These are phyloP conservation scores for Sesia apiformis DNA, from an alignment of 2,888 invertebrate species.

Conservation along the genomic window DNA sequence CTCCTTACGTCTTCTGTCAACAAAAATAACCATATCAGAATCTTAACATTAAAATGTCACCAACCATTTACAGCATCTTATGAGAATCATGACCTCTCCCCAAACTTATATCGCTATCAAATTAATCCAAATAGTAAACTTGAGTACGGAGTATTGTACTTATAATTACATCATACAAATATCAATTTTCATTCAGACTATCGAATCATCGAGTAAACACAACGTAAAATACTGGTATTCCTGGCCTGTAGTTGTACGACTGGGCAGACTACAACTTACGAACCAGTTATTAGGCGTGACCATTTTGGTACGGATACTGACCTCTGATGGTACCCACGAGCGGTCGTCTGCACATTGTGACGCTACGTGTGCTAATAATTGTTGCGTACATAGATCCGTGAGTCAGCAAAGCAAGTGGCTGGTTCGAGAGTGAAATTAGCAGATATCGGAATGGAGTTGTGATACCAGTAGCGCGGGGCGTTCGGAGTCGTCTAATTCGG, in stretches of 20 bases:
- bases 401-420: slow-evolving; percentile 56
- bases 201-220: slow-evolving; percentile 59
- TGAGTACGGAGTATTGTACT: no score
- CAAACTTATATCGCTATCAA: not conserved
- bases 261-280: slow-evolving; percentile 67
- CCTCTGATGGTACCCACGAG: slow-evolving; percentile 65
- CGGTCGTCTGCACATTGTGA: slow-evolving; percentile 54
- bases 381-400: slow-evolving; percentile 54
- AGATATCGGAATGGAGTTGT: slow-evolving; percentile 22
- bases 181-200: slow-evolving; percentile 47
- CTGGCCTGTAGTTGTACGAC: slow-evolving; percentile 64
- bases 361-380: slow-evolving; percentile 67
- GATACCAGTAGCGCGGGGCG: slow-evolving; percentile 23
- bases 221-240: slow-evolving; percentile 67
- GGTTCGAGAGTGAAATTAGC: slow-evolving; percentile 38
- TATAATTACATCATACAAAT: not conserved
- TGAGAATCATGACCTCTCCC: no score
- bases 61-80: not conserved
- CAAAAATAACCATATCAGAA: slow-evolving; percentile 15
- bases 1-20: slow-evolving; percentile 73
- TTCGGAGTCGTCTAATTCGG: slow-evolving; percentile 33
- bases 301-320: slow-evolving; percentile 74
- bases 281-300: slow-evolving; percentile 75
- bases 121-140: no score
- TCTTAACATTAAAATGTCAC: not conserved